Base-by-base conservation (phyloP, 1,140 invertebrate genomes). In the Polypedilum pembai region DNA sequence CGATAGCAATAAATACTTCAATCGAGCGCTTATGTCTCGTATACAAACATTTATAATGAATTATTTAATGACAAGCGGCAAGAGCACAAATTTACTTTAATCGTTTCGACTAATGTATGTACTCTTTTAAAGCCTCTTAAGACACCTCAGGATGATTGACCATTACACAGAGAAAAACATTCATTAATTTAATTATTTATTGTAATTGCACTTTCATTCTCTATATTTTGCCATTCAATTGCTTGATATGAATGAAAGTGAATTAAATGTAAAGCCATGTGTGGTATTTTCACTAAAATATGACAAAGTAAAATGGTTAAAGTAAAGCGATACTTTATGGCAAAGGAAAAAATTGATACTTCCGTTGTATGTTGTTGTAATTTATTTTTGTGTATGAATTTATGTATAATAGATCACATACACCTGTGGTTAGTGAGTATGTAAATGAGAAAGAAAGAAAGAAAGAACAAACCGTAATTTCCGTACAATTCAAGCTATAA, bases 211-310 rank as follows among this genome's bases (percentile, higher is more conserved):
- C 15, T 56, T 4, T 56, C 24, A 33, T 33, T 1, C 24, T 56
- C 45, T n/a, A 15, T 56, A 56, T 56, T 56, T 45, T 2, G 41
- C 8, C 4, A 33, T 33, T 5, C 2, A 56, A 56, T 56, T 15
- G 45, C 4, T 4, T n/a, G 45, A 12, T 56, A n/a, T 56, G n/a
- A 56, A 56, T 45, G 41, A 45, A 45, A 45, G 15, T 12, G 8
- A 45, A n/a, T 56, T 56, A 15, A 56, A 15, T 56, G 8, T 56
- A n/a, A n/a, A 56, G 45, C 12, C 45, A 56, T 56, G 45, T 56
- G 45, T n/a, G 45, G 45, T 56, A 56, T 56, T 56, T 56, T 56
- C 45, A 56, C n/a, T 56, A n/a, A n/a, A 56, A n/a, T 56, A 56
- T 56, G 45, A 56, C 45, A 56, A 56, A n/a, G 45, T 15, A n/a